Evolutionary conservation across 2,797 vertebrate species (phyloP).

Genomic region (Forpus xanthops): DNA sequence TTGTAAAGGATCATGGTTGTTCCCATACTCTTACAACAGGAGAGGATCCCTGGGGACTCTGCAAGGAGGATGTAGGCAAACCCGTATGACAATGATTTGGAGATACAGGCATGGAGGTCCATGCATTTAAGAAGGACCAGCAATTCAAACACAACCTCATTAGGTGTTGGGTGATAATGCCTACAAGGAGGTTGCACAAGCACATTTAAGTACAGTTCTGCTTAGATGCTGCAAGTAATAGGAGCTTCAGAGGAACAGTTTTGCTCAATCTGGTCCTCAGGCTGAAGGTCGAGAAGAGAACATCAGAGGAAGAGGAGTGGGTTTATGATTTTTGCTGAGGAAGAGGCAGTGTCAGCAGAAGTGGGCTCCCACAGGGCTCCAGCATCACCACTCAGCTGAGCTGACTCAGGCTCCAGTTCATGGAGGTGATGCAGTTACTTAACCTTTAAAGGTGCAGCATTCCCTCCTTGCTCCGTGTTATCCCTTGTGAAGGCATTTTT

Average conservation of each 20-base stretch:
- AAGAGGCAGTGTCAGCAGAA: neutral
- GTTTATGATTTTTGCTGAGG: neutral
- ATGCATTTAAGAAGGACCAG: neutral
- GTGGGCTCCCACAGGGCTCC: fast-evolving
- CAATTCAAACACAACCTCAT: neutral
- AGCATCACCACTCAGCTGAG: fast-evolving
- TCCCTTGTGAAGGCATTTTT: neutral
- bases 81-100: neutral
- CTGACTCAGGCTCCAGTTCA: neutral
- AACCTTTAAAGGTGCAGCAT: neutral
- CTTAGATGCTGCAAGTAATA: neutral
- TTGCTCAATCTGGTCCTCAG: neutral
- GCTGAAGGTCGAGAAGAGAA: neutral
- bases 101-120: neutral
- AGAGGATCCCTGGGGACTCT: neutral
- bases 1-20: neutral
- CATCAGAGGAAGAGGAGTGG: neutral
- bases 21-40: neutral
- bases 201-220: neutral
- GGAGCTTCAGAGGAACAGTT: neutral
- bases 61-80: neutral
- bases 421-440: neutral
- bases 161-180: fast-evolving
- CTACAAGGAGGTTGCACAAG: neutral
- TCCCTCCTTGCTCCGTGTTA: neutral